Conservation (phyloP, 2,888 invertebrate genomes). For the Yponomeuta cagnagella region DNA sequence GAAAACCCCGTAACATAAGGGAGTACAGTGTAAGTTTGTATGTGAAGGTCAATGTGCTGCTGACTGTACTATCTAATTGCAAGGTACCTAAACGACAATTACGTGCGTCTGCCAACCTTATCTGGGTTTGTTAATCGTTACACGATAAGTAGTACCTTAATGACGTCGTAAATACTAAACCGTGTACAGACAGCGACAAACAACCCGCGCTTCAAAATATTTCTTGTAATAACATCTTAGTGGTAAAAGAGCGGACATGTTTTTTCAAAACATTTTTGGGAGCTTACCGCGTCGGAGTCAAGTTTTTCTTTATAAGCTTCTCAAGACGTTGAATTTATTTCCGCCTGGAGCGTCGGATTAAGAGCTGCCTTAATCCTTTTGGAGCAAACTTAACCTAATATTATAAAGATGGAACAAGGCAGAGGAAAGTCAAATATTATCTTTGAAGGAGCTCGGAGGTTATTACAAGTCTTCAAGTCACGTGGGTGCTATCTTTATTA, state of each 20-base stretch:
- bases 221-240: not conserved
- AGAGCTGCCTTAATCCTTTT: slow-evolving; percentile 71
- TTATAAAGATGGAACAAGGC: slow-evolving; percentile 68
- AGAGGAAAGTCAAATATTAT: slow-evolving; percentile 71
- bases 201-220: not conserved
- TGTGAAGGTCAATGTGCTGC: too few species aligned
- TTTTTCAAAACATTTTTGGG: slow-evolving; percentile 33
- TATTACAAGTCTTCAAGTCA: slow-evolving; percentile 46
- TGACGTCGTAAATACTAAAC: not conserved
- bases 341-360: slow-evolving; percentile 67
- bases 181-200: not conserved
- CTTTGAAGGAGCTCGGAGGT: slow-evolving; percentile 63
- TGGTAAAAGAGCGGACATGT: not conserved
- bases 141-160: not conserved
- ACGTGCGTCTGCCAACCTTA: not conserved
- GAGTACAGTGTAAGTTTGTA: too few species aligned
- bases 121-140: not conserved
- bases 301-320: slow-evolving; percentile 72
- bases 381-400: slow-evolving; percentile 70
- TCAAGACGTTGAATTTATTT: slow-evolving; percentile 71
- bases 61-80: too few species aligned
- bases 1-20: too few species aligned
- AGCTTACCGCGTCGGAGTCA: slow-evolving; percentile 47
- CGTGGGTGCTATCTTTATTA: slow-evolving; percentile 27
- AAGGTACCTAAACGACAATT: slow-evolving; percentile 12